Evolutionary conservation across 2,888 invertebrate species (phyloP).

Genomic region (Mallateleia sp.): DNA sequence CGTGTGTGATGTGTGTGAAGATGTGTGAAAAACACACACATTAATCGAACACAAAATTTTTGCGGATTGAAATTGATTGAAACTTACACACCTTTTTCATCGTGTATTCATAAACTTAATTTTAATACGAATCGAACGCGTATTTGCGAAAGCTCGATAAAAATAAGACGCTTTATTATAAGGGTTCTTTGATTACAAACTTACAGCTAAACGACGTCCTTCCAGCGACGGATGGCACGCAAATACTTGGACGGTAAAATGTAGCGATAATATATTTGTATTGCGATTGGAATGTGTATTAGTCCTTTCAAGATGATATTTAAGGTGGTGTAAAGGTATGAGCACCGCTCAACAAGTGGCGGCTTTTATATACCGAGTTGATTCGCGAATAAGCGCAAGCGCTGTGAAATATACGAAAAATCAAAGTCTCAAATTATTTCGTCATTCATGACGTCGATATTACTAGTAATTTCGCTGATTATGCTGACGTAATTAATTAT

Average conservation of each 20-base stretch:
- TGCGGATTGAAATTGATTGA: too few species aligned
- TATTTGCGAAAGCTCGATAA: not conserved
- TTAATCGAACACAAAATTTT: too few species aligned
- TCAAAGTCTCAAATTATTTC: slow-evolving; percentile 40
- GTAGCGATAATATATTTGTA: slow-evolving; percentile 30
- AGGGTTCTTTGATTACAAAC: not conserved
- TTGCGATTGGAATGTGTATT: slow-evolving; percentile 40
- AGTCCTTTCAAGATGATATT: slow-evolving; percentile 81
- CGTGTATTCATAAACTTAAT: too few species aligned
- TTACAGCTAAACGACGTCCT: slow-evolving; percentile 36
- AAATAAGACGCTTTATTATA: not conserved
- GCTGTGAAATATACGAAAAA: slow-evolving; percentile 67
- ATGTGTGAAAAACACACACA: too few species aligned
- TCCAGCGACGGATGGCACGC: slow-evolving; percentile 53
- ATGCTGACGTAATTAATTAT: too few species aligned
- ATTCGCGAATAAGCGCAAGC: slow-evolving; percentile 84
- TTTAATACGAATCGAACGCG: too few species aligned
- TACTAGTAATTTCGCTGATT: too few species aligned
- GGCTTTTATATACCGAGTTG: slow-evolving; percentile 88
- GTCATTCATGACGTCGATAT: slow-evolving; percentile 7
- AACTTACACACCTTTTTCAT: too few species aligned
- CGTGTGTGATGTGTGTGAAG: too few species aligned
- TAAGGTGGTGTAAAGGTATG: slow-evolving; percentile 87
- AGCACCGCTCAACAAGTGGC: slow-evolving; percentile 89
- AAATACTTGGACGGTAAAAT: slow-evolving; percentile 64